Base-by-base conservation (phyloP, 2,888 invertebrate genomes). In the Lamellibrachia columna region DNA sequence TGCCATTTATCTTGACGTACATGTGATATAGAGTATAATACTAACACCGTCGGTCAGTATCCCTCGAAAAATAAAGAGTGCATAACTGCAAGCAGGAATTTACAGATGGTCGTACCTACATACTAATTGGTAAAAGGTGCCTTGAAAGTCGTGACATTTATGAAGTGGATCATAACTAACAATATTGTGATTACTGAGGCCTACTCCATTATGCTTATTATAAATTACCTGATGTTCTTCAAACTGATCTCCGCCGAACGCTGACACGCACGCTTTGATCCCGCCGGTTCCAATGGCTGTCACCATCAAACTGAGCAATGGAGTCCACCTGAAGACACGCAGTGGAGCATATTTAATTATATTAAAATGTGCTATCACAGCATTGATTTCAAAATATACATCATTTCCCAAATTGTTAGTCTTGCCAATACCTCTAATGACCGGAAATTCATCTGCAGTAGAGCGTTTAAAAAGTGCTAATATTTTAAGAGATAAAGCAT, bases 241-340 rank as follows among this genome's bases (percentile, higher is more conserved):
- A 96, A 99, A 99, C 96, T 99, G 99, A 96, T 99, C 99, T 0
- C 99, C 99, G 0, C 99, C 99, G 96, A 99, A 99, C 0, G 99
- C 98, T 0, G 98, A 97, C 0, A 99, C 99, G 95, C 99, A 99
- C 0, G 99, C 99, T 96, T 99, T 99, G 95, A 99, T 99, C 2
- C 99, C 99, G 2, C 99, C 99, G 0, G 99, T 98, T 0, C 99
- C 99, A n/a, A 99, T 95, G 0, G 98, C 98, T 95, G 99, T 98
- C 94, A 98, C 96, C 11, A 97, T 95, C 53, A 98, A 96, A 28
- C 98, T 98, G 52, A 98, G 94, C 93, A 98, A 96, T 1, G 98
- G 97, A 93, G 98, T 95, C 93, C 96, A 95, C 92, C 97, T 97
- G 95, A 93, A 93, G 90, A 11, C 4, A n/a, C 9, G 91, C 28